Evolutionary conservation across 2,113 vertebrate species (phyloP), one percentile per base, ranked within the genome.

Genomic region (human (Homo sapiens)): DNA sequence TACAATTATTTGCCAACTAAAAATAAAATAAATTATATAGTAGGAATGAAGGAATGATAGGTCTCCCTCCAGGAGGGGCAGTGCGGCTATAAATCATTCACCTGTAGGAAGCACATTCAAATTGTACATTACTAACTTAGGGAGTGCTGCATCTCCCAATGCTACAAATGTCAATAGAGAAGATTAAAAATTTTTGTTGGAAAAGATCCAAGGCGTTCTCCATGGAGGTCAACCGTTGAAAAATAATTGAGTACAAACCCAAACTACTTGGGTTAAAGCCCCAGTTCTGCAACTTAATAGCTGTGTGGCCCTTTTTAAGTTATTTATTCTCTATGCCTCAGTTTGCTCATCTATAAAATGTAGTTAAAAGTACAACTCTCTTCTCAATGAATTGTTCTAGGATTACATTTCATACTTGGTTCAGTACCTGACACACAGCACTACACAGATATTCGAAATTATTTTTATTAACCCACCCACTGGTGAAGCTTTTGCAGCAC

Each of bases 201-300:
- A 90, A 97, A 96, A 48, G 38, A 85, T 48, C 38, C 57, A 85
- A 88, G 38, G 48, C 70, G 88, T 90, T 96, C 38, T 64, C 61
- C 61, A 64, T 90, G 50, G 79, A 92, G 32, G 5, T 43, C 30
- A 78, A 82, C n/a, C 76, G 72, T 2, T 73, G 43, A 18, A n/a
- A 45, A 40, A 61, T 35, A 89, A 86, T 14, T 14, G 13, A 93
- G 3, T 35, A 52, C 20, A 23, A 90, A 70, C 52, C 30, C 38
- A 89, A 96, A 94, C 59, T 89, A 89, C 30, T 38, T 83, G 72
- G 17, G 6, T 2, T 61, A 40, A 82, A 96, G 85, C 38, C 59
- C 38, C 86, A 97, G 81, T 59, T 89, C 45, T 85, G n/a, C 72
- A 90, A 55, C 10, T 78, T 57, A 61, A 25, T 84, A 68, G 55